Evolutionary conservation across 2,888 invertebrate genomes (phyloP), one percentile per base, ranked within the genome.

Genomic region (Tenthredo notha): DNA sequence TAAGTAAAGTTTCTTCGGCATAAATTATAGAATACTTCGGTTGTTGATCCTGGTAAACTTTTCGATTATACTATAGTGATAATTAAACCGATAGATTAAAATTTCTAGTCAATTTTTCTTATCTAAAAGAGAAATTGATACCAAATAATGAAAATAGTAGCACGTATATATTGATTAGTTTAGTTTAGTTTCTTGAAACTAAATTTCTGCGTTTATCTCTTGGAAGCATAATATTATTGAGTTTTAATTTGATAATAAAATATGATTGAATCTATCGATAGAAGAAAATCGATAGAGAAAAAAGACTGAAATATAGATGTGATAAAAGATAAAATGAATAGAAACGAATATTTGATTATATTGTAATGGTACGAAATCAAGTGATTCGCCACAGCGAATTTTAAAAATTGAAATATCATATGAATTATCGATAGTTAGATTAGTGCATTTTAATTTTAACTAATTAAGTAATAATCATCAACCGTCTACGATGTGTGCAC

Each of bases 401-500:
- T 40, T 4, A 6, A 61, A 61, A 61, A 80, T 61, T 40, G 1
- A 61, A 40, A 40, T 58, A 40, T 40, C 25, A 47, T 77, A 61
- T 25, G 40, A 58, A 80, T 58, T 80, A n/a, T 43, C 6, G 10
- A 25, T 47, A 37, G 21, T 50, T 47, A 77, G 29, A 43, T 74
- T 40, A 61, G 80, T 80, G 80, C 80, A 61, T 80, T 33, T 61
- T 61, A 40, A 10, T 80, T 61, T 61, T 61, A 12, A 40, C 61
- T 37, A 61, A 40, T 80, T 80, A 2, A 50, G n/a, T 75, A 50
- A 54, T 77, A 25, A 77, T 77, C 54, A 33, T 54, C 18, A 80
- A 37, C 40, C 18, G 40, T 40, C 80, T 80, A 61, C 61, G 6
- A 61, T 37, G 25, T 67, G 80, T 61, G 61, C 80, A 61, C 40